Base-by-base conservation (phyloP, 2,888 invertebrate species). In the Mesorhabditis belari region DNA sequence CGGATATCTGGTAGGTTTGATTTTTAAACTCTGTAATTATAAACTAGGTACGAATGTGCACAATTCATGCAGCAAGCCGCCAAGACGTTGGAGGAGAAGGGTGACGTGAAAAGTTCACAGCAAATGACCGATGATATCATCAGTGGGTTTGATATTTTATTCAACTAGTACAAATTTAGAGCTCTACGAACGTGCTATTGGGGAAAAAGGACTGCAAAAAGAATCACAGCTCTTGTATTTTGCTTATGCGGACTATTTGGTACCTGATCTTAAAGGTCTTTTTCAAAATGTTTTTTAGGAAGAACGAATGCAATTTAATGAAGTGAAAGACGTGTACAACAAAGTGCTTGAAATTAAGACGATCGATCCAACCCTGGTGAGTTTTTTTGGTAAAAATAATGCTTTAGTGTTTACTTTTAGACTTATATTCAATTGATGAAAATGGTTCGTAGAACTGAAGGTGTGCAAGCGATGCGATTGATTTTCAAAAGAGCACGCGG, bases 381-480 rank as follows among this genome's bases (percentile, higher is more conserved):
- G 69, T 55, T 26, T 4, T 49, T 57, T 54, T 59, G 6, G 9
- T n/a, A 12, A 52, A 21, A 6, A 17, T 55, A 25, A 27, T 23
- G 49, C 12, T 4, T 9, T 5, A 59, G 35, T 60, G 17, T 19
- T 60, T 21, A 51, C 6, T 62, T 74, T 54, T 77, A 91, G 87
- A 91, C 92, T 0, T 99, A 92, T 81, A 91, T 98, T 19, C 98
- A 98, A 81, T 94, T 95, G 81, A 98, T 99, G 96, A 94, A 95
- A 84, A 99, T 98, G 82, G 90, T 93, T 0, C 86, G 98, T 17
- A 85, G 98, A 56, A 93, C 95, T 0, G 96, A 99, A 82, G 98
- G 98, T 25, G 96, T 98, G 70, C 95, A 95, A 83, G 89, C 94
- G 0, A 95, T 96, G 0, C 85, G 98, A 75, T 87, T 88, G 0